These are phyloP conservation scores for Scomber japonicus DNA, from an alignment of 2,113 vertebrate genomes.

Conservation along the genomic window DNA sequence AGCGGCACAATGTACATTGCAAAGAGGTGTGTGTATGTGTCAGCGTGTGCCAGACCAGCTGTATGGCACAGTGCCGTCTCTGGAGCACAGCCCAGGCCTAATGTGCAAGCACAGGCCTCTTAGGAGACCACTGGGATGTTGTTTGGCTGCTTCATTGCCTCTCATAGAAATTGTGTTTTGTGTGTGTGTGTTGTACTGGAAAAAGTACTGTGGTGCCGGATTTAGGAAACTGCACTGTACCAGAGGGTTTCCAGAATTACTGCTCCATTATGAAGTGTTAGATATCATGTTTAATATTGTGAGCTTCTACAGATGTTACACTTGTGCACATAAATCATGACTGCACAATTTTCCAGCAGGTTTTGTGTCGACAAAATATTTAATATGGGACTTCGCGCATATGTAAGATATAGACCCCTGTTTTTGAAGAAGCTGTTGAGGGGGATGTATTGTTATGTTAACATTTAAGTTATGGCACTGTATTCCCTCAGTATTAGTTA, in stretches of 20 bases:
- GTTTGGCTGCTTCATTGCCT: constrained; percentile 55
- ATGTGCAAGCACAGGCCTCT: constrained; percentile 62
- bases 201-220: constrained; percentile 11
- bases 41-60: constrained; percentile 71
- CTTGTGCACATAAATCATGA: constrained; percentile 7
- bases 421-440: background rate
- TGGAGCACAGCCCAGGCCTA: constrained; percentile 72
- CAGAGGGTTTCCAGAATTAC: background rate
- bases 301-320: constrained; percentile 14
- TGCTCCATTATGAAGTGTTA: constrained; percentile 5
- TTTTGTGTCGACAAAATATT: constrained; percentile 33
- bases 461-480: too few relatives aligned
- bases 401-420: background rate
- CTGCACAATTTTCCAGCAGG: constrained; percentile 7
- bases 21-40: constrained; percentile 47
- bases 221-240: constrained; percentile 1
- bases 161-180: constrained; percentile 31
- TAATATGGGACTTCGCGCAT: background rate
- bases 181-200: constrained; percentile 31
- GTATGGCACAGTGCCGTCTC: constrained; percentile 69
- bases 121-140: constrained; percentile 64
- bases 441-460: constrained; percentile 4
- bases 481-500: background rate
- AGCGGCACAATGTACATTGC: constrained; percentile 56
- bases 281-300: constrained; percentile 18